Conservation (phyloP, 2,113 vertebrate species). For the Pelodiscus sinensis region DNA sequence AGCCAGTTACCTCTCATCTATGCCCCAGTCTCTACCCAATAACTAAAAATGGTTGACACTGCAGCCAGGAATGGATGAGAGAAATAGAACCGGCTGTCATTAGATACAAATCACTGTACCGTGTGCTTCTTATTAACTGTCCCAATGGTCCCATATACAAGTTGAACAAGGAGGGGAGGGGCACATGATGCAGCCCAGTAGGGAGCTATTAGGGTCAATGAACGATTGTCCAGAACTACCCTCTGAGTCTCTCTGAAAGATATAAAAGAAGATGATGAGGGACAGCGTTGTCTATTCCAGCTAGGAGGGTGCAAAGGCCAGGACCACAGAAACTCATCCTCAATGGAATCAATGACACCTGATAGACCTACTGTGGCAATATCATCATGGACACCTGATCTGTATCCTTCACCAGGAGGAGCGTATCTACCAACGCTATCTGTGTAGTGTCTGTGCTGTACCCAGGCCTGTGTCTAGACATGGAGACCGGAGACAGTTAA, state of each 20-base stretch:
- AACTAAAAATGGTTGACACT: neutral
- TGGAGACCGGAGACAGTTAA: neutral
- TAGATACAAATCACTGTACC: neutral
- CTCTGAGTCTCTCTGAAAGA: neutral
- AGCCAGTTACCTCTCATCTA: neutral
- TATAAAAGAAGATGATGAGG: neutral
- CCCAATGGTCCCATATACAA: neutral
- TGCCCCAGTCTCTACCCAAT: fast-evolving
- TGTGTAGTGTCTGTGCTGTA: neutral
- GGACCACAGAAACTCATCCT: neutral
- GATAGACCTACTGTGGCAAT: neutral
- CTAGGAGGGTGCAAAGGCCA: neutral
- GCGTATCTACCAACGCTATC: neutral
- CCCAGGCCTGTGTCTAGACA: neutral
- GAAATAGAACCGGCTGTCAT: fast-evolving
- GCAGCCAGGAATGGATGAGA: fast-evolving
- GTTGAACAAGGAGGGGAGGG: neutral
- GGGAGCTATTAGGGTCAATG: neutral
- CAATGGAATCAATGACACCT: neutral
- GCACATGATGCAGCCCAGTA: neutral
- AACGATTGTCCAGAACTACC: neutral
- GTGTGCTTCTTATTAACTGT: neutral
- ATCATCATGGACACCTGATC: neutral
- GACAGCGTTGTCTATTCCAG: neutral
- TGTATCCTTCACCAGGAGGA: neutral